A percentile compares a stretch with the other conserved stretches of the same genome.
These are phyloP conservation scores for Pollenia griseotomentosa DNA, from an alignment of 2,888 invertebrate genomes.

Conservation along the genomic window DNA sequence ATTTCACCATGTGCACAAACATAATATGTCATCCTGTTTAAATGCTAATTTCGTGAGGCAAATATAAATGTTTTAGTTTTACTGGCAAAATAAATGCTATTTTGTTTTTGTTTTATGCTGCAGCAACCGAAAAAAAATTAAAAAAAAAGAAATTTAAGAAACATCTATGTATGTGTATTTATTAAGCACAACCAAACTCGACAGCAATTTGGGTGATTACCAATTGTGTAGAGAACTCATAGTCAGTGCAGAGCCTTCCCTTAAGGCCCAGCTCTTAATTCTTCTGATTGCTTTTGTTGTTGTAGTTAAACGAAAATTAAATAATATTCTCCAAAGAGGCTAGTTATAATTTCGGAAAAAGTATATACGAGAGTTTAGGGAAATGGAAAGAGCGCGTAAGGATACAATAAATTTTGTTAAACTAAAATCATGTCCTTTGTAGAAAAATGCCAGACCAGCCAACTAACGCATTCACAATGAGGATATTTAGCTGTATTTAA, in stretches of 20 bases:
- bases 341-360: slow-evolving; percentile 10
- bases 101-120: neutral
- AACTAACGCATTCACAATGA: slow-evolving; percentile 36
- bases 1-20: neutral
- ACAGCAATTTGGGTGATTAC: slow-evolving; percentile 46
- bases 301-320: slow-evolving; percentile 53
- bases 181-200: slow-evolving; percentile 1
- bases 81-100: slow-evolving; percentile 33
- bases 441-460: slow-evolving; percentile 16
- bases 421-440: slow-evolving; percentile 41
- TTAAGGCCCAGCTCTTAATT: neutral
- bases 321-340: slow-evolving; percentile 57
- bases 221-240: slow-evolving; percentile 27
- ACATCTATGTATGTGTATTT: neutral
- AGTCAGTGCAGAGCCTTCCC: neutral
- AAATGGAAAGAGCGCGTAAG: slow-evolving; percentile 8
- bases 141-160: slow-evolving; percentile 6
- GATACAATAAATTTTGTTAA: slow-evolving; percentile 63
- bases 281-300: neutral
- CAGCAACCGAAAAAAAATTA: neutral
- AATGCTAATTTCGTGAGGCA: slow-evolving; percentile 70
- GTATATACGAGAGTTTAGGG: neutral
- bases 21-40: slow-evolving; percentile 63
- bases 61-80: slow-evolving; percentile 65
- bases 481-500: slow-evolving; percentile 29